phyloP scores from a whole-genome alignment of 53 echinoderm and acorn worm species.

The Echinometra lucunter region DNA sequence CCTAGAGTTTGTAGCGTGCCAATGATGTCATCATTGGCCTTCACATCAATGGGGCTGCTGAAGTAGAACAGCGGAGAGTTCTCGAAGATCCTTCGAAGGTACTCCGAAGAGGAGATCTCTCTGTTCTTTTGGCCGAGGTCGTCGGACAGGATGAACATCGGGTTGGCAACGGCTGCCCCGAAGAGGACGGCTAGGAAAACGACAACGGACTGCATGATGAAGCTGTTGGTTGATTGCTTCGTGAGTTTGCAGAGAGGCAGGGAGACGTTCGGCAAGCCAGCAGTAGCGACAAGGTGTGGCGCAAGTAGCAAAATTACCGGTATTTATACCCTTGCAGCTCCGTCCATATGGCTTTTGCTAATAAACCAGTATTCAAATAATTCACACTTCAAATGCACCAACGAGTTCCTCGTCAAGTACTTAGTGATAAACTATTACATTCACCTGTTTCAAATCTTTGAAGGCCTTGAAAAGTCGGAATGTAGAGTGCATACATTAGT shows the following conservation, averaged over 20 bases:
- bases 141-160: not conserved
- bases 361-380: too few species aligned
- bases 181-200: slow-evolving; percentile 25
- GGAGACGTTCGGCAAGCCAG: slow-evolving; percentile 17
- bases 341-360: not conserved
- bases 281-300: slow-evolving; percentile 10
- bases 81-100: not conserved
- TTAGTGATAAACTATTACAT: not conserved
- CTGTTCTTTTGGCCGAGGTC: not conserved
- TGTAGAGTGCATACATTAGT: not conserved
- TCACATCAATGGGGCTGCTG: not conserved
- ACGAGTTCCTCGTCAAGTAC: not conserved
- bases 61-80: not conserved
- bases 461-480: not conserved
- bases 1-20: not conserved
- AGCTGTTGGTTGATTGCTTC: not conserved
- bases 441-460: not conserved
- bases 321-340: slow-evolving; percentile 7
- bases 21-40: not conserved
- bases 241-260: not conserved
- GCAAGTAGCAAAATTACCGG: not conserved
- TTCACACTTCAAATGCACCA: not conserved
- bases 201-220: slow-evolving; percentile 20
- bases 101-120: not conserved
- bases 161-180: slow-evolving; percentile 26